Evolutionary conservation across 2,797 vertebrate genomes (phyloP), one percentile per base, ranked within the genome.

Genomic region (Phylloscopus collybita): DNA sequence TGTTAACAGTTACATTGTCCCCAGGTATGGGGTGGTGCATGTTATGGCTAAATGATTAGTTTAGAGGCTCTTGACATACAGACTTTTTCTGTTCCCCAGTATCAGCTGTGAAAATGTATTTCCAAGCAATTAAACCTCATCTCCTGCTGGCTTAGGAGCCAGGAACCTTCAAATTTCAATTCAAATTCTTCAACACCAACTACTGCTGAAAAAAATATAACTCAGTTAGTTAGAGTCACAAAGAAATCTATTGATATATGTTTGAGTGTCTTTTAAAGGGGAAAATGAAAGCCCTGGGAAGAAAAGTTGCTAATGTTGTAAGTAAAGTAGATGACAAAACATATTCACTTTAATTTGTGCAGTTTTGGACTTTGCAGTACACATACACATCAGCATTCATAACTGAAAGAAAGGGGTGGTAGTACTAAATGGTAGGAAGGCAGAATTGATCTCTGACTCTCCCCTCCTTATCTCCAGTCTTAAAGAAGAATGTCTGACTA

Each of bases 101-200:
- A 97, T 98, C 97, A 96, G 86, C 97, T 98, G 96, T 98, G 97
- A 97, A 98, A 98, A 98, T 97, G 91, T 97, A 98, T 98, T 98
- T 98, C 96, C 95, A 97, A 97, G 98, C 97, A 98, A 98, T 98
- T 98, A 98, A 98, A 93, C 74, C 95, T 96, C 95, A 96, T 96
- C 96, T 97, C 97, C 97, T 97, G 97, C 97, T 98, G 98, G 60
- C 96, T 96, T 96, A 94, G 96, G 95, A 98, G 95, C 94, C 93
- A 96, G 86, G 96, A 98, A 97, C 97, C 81, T 98, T 97, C 97
- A 97, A 95, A 97, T 98, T 97, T 96, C 64, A 91, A 96, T 97
- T 98, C 96, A 97, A 96, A 97, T 98, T 98, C 97, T 97, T 97
- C 96, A 97, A 96, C 97, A 97, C 96, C 95, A 97, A 97, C 95